These are phyloP conservation scores for Alloscopus bannaensis DNA, from an alignment of 2,888 invertebrate genomes.

Conservation along the genomic window DNA sequence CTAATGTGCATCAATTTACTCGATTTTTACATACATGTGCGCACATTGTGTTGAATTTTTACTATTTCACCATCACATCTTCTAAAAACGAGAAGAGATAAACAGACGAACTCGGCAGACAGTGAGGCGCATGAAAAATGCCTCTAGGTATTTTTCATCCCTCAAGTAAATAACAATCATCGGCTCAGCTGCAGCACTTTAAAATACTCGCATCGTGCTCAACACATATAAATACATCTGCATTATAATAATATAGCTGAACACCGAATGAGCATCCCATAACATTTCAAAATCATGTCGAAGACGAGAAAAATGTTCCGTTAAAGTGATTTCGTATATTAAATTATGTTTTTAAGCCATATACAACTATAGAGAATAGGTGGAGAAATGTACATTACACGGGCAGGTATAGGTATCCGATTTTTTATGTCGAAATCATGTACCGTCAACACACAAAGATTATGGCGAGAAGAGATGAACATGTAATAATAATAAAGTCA, in stretches of 20 bases:
- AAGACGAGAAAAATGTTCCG: conserved; percentile 4
- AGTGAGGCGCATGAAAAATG: conserved; percentile 48
- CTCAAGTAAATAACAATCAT: background rate
- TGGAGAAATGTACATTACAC: background rate
- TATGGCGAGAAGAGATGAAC: conserved; percentile 26
- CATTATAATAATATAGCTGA: background rate
- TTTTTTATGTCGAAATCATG: background rate
- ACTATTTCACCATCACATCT: too few relatives aligned
- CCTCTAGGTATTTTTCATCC: conserved; percentile 24
- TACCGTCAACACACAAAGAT: background rate
- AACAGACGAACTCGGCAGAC: conserved; percentile 36
- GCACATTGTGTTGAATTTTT: too few relatives aligned
- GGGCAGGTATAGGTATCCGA: background rate
- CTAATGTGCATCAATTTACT: conserved; percentile 7
- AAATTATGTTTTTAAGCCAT: too few relatives aligned
- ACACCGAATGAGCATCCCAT: background rate
- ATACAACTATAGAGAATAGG: background rate
- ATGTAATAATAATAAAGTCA: conserved; percentile 40
- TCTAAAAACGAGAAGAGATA: conserved; percentile 2
- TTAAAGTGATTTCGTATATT: conserved; percentile 8
- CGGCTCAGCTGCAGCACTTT: background rate
- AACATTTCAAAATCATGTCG: conserved; percentile 1
- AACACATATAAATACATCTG: background rate
- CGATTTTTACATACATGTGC: too few relatives aligned
- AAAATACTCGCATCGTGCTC: too few relatives aligned